Percentiles rank a stretch among this genome's conserved stretches.
Conservation (phyloP, 1,140 invertebrate species). For the Bombus picipes region DNA sequence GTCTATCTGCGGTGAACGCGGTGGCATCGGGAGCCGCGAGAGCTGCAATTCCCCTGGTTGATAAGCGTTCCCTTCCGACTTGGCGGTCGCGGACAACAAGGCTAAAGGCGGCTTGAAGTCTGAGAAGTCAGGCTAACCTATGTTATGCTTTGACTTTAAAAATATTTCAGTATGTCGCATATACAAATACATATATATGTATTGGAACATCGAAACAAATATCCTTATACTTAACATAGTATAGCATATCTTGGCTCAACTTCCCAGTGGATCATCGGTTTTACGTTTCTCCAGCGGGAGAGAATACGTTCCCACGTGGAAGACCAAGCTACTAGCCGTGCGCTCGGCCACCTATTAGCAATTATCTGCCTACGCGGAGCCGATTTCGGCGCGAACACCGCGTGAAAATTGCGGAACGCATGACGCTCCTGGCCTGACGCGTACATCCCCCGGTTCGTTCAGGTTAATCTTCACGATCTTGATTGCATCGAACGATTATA, state of each 20-base stretch:
- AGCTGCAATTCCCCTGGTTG: conserved; percentile 49
- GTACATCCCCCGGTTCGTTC: neutral
- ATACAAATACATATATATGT: too few relatives aligned
- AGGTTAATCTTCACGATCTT: conserved; percentile 19
- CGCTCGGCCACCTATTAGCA: conserved; percentile 68
- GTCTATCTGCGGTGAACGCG: conserved; percentile 36
- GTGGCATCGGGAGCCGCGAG: conserved; percentile 33
- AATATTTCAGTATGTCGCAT: too few relatives aligned
- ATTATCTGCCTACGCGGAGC: conserved; percentile 67
- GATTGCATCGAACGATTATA: conserved; percentile 11
- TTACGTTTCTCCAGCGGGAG: conserved; percentile 35
- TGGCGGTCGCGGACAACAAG: conserved; percentile 48
- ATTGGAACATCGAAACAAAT: too few relatives aligned
- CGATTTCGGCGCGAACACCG: conserved; percentile 37
- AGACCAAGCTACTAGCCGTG: conserved; percentile 26
- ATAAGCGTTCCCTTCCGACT: conserved; percentile 63
- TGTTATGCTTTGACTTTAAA: too few relatives aligned
- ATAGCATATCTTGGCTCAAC: too few relatives aligned
- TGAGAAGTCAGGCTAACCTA: too few relatives aligned
- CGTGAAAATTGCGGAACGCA: conserved; percentile 14
- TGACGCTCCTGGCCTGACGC: neutral
- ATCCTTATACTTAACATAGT: too few relatives aligned
- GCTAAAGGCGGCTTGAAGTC: conserved; percentile 37
- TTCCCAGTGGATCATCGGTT: too few relatives aligned
- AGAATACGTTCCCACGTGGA: conserved; percentile 74